A percentile compares a stretch with the other conserved stretches of the same genome.
Evolutionary conservation across 2,797 vertebrate genomes (phyloP).

Genomic region (Coregonus ussuriensis): DNA sequence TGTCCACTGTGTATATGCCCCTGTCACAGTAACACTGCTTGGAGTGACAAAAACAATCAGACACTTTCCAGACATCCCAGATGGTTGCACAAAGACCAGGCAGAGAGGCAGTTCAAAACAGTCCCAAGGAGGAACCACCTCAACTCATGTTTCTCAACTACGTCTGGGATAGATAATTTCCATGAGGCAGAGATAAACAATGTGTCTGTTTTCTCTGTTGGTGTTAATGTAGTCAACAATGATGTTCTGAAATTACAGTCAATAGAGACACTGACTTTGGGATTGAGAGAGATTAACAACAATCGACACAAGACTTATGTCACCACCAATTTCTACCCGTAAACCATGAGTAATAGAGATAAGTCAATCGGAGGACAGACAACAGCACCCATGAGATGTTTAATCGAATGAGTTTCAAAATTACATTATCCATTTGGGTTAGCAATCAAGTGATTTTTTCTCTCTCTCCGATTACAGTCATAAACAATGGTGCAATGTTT

Average conservation of each 20-base stretch:
- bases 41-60: constrained; percentile 40
- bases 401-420: background rate
- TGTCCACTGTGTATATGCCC: constrained; percentile 8
- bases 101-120: constrained; percentile 5
- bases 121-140: background rate
- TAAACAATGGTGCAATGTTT: constrained; percentile 44
- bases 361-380: constrained; percentile 2
- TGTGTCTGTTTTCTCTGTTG: background rate
- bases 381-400: background rate
- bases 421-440: background rate
- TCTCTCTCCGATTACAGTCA: constrained; percentile 25
- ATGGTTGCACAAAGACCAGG: background rate
- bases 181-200: background rate
- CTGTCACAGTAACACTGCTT: constrained; percentile 35
- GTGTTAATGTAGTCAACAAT: constrained; percentile 7
- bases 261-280: background rate
- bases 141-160: constrained; percentile 16
- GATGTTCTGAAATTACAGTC: constrained; percentile 5
- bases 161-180: constrained; percentile 14
- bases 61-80: constrained; percentile 61
- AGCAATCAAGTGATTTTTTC: constrained; percentile 28
- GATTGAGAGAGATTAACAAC: background rate
- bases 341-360: constrained; percentile 3
- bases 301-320: background rate
- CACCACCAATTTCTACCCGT: background rate